A percentile compares a stretch with the other conserved stretches of the same genome.
Evolutionary conservation across 2,797 vertebrate genomes (phyloP).

Genomic region (Rhodeus uyekii): DNA sequence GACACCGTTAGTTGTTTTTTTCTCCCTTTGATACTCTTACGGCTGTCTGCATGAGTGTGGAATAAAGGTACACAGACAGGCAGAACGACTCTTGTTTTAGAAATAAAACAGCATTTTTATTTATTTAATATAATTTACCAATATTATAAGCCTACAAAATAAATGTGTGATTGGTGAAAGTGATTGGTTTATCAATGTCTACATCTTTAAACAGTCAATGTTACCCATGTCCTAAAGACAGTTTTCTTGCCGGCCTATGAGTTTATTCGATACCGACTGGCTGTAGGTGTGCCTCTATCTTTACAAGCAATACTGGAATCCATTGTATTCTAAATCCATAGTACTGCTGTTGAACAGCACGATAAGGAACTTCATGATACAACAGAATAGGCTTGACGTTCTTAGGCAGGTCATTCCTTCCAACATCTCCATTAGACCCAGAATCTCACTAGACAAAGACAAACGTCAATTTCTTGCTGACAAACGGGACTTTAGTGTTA

Average conservation of each 20-base stretch:
- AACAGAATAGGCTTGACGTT: not conserved
- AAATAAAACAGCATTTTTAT: no score
- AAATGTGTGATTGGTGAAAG: not conserved
- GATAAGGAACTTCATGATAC: constrained; percentile 29
- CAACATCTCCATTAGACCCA: constrained; percentile 2
- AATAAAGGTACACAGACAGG: constrained; percentile 2
- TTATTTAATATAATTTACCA: no score
- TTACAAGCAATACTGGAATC: constrained; percentile 28
- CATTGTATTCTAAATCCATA: constrained; percentile 44
- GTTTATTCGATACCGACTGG: constrained; percentile 44
- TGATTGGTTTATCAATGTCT: constrained; percentile 15
- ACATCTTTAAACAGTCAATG: constrained; percentile 31
- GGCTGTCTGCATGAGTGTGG: constrained; percentile 7
- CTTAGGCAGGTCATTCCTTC: not conserved
- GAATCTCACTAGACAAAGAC: not conserved
- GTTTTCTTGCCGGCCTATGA: not conserved
- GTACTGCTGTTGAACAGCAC: constrained; percentile 42
- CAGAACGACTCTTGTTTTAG: not conserved
- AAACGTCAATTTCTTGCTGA: not conserved
- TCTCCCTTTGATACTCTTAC: constrained; percentile 29
- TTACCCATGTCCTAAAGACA: not conserved
- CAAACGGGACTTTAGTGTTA: not conserved
- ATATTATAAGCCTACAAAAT: not conserved
- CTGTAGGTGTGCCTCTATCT: constrained; percentile 29
- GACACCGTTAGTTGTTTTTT: constrained; percentile 47